A percentile compares a stretch with the other conserved stretches of the same genome.
Evolutionary conservation across 2,113 vertebrate genomes (phyloP).

Genomic region (Ophiodon elongatus): DNA sequence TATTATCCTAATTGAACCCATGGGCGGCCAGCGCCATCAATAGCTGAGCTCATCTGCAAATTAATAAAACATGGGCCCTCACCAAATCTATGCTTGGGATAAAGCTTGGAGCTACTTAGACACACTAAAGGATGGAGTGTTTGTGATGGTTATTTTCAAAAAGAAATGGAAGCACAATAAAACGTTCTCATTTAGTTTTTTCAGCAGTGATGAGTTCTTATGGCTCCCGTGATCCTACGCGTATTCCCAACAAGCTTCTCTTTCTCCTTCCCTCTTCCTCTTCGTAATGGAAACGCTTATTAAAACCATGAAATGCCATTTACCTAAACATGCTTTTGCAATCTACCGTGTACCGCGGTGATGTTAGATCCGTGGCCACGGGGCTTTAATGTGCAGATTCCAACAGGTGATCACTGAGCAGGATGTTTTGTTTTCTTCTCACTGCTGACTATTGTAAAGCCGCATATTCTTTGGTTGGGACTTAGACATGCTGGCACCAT

Average conservation of each 20-base stretch:
- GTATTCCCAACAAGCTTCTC: conserved; percentile 52
- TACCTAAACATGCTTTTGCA: conserved; percentile 33
- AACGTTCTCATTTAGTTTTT: conserved; percentile 70
- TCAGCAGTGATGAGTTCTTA: conserved; percentile 58
- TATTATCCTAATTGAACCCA: conserved; percentile 88
- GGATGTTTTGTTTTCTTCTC: conserved; percentile 38
- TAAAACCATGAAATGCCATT: conserved; percentile 62
- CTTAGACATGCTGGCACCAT: conserved; percentile 62
- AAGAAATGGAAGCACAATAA: conserved; percentile 80
- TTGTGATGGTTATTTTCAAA: conserved; percentile 73
- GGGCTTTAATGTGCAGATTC: conserved; percentile 8
- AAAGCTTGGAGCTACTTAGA: conserved; percentile 86
- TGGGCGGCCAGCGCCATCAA: conserved; percentile 82
- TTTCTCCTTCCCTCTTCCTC: conserved; percentile 15
- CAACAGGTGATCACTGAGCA: conserved; percentile 65
- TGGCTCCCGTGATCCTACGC: conserved; percentile 45
- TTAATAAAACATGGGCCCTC: conserved; percentile 85
- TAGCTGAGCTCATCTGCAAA: conserved; percentile 86
- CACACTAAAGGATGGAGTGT: conserved; percentile 62
- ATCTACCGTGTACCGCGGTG: neutral
- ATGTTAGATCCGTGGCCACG: conserved; percentile 3
- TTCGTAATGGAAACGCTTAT: conserved; percentile 62
- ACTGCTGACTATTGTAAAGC: conserved; percentile 41
- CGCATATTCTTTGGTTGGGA: conserved; percentile 33
- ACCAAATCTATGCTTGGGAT: conserved; percentile 75